Conservation (phyloP, 1,140 invertebrate genomes). For the Drosophila bifasciata region DNA sequence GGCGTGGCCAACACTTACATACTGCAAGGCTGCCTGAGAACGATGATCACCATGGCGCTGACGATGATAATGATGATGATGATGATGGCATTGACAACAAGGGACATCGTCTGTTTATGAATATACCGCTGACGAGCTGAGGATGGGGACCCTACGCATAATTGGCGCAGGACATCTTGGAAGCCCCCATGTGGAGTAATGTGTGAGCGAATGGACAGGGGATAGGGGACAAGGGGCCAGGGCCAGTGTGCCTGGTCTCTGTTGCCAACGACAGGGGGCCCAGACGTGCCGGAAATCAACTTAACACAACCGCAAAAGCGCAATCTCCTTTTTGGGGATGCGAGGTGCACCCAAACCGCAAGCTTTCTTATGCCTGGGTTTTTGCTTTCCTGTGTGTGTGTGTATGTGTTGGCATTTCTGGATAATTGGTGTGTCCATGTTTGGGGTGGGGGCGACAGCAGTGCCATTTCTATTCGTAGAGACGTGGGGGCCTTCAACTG, state of each 20-base stretch:
- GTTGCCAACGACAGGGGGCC: not conserved
- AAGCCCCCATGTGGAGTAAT: constrained; percentile 14
- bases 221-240: not conserved
- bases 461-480: not conserved
- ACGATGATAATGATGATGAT: not conserved
- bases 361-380: constrained; percentile 11
- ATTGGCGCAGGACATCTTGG: constrained; percentile 64
- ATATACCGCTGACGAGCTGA: constrained; percentile 27
- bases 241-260: too few species aligned
- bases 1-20: constrained; percentile 1
- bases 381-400: too few species aligned
- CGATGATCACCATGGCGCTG: constrained; percentile 13
- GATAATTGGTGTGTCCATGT: constrained; percentile 67
- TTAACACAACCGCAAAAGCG: constrained; percentile 77
- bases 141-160: constrained; percentile 43
- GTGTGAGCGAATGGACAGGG: constrained; percentile 4
- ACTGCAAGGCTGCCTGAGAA: constrained; percentile 1
- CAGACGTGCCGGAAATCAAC: constrained; percentile 76
- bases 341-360: constrained; percentile 8
- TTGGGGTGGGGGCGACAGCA: not conserved
- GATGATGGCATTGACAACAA: constrained; percentile 51
- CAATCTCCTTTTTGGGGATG: constrained; percentile 54
- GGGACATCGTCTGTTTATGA: constrained; percentile 61
- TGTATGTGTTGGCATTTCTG: constrained; percentile 54
- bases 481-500: not conserved